A percentile compares a stretch with the other conserved stretches of the same genome.
Evolutionary conservation across 2,113 vertebrate species (phyloP).

Genomic region (Euleptes europaea): DNA sequence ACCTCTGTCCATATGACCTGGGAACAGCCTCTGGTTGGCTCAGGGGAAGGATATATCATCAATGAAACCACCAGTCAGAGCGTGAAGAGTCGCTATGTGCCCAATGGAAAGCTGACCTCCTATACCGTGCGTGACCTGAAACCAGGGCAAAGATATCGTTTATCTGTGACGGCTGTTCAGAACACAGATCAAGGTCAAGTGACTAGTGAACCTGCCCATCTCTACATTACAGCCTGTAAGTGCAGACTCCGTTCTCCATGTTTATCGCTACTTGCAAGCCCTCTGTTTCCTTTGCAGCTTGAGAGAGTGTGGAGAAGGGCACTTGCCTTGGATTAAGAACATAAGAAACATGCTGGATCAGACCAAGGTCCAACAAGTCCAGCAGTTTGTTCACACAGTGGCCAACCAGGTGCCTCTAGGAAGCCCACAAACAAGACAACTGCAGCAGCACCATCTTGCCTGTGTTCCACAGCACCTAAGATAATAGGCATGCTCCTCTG

Average conservation of each 20-base stretch:
- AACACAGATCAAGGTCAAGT: constrained; percentile 81
- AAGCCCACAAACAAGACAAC: too few species aligned
- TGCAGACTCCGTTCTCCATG: background rate
- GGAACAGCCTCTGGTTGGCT: constrained; percentile 69
- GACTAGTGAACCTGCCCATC: constrained; percentile 84
- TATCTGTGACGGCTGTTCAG: constrained; percentile 84
- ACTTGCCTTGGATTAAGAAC: too few species aligned
- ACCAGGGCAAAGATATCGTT: constrained; percentile 83
- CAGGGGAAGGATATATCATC: constrained; percentile 89
- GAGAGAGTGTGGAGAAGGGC: background rate
- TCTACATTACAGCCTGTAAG: constrained; percentile 89
- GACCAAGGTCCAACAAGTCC: too few species aligned
- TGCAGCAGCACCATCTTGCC: too few species aligned
- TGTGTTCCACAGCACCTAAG: too few species aligned
- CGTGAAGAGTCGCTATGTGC: constrained; percentile 90
- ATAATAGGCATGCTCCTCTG: too few species aligned
- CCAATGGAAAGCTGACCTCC: constrained; percentile 80
- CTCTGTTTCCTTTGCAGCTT: background rate
- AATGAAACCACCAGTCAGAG: constrained; percentile 89
- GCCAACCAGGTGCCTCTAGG: too few species aligned
- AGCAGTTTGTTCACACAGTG: too few species aligned
- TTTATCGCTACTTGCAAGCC: background rate
- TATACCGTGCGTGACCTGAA: constrained; percentile 87
- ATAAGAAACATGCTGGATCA: too few species aligned
- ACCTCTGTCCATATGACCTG: constrained; percentile 86